phyloP scores from a whole-genome alignment of 2,888 invertebrate species.

The Cyclophora punctaria region DNA sequence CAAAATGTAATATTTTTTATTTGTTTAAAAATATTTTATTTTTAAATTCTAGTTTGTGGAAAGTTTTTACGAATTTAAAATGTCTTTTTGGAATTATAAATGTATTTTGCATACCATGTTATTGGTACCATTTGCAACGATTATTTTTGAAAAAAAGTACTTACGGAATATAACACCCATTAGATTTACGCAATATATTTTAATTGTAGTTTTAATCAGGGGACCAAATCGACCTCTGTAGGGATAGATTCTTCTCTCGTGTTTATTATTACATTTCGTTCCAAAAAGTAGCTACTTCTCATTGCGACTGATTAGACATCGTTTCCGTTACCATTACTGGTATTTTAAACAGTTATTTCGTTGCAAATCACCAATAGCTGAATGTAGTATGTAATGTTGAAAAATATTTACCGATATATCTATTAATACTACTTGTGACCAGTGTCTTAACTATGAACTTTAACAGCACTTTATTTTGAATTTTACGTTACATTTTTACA shows the following conservation, averaged over 20 bases:
- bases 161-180: conserved; percentile 9
- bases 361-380: conserved; percentile 33
- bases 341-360: conserved; percentile 12
- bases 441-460: too few relatives aligned
- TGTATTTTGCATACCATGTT: conserved; percentile 28
- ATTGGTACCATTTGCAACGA: conserved; percentile 28
- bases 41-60: conserved; percentile 4
- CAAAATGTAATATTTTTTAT: conserved; percentile 29
- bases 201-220: conserved; percentile 24
- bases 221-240: conserved; percentile 40
- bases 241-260: conserved; percentile 2
- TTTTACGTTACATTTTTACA: too few relatives aligned
- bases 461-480: too few relatives aligned
- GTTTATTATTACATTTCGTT: too few relatives aligned
- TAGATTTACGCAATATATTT: conserved; percentile 9
- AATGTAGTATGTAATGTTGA: background rate
- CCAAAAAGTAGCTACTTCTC: too few relatives aligned
- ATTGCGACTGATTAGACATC: too few relatives aligned
- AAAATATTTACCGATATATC: too few relatives aligned
- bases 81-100: conserved; percentile 30
- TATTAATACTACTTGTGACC: too few relatives aligned
- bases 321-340: background rate
- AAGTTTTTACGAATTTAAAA: conserved; percentile 16
- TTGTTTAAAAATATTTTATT: conserved; percentile 8
- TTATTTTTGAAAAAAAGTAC: conserved; percentile 4